Evolutionary conservation across 2,113 vertebrate genomes (phyloP).

Genomic region (Thalassoma bifasciatum): DNA sequence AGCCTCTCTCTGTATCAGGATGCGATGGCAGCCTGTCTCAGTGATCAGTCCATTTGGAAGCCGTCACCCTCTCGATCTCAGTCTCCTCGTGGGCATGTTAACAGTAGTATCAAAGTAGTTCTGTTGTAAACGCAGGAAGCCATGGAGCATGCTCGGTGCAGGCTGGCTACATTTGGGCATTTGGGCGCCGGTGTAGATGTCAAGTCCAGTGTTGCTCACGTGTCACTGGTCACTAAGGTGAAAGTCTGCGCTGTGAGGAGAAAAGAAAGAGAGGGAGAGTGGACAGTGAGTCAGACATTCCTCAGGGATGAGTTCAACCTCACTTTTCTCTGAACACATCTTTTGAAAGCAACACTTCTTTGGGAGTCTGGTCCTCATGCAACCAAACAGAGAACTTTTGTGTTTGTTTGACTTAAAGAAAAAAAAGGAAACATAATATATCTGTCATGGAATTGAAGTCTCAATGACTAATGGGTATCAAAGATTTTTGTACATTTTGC

Average conservation of each 20-base stretch:
- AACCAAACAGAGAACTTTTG: too few relatives aligned
- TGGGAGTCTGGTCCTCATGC: too few relatives aligned
- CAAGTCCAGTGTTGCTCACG: slow-evolving; percentile 55
- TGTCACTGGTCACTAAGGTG: slow-evolving; percentile 76
- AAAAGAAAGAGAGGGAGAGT: not conserved
- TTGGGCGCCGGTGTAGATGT: slow-evolving; percentile 27
- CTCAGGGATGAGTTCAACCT: not conserved
- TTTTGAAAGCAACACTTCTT: too few relatives aligned
- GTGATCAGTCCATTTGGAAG: slow-evolving; percentile 21
- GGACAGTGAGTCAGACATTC: not conserved
- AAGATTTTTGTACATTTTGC: too few relatives aligned
- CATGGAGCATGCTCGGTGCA: slow-evolving; percentile 60
- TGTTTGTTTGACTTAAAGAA: too few relatives aligned
- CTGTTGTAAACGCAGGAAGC: slow-evolving; percentile 60
- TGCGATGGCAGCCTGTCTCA: slow-evolving; percentile 12
- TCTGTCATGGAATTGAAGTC: too few relatives aligned
- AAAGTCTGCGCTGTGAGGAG: slow-evolving; percentile 69
- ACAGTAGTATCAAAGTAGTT: slow-evolving; percentile 54
- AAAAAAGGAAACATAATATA: too few relatives aligned
- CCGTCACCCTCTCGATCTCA: slow-evolving; percentile 14
- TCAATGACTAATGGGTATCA: too few relatives aligned
- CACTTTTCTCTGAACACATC: too few relatives aligned
- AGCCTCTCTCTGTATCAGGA: slow-evolving; percentile 17
- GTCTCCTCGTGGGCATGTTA: slow-evolving; percentile 19
- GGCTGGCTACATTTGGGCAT: slow-evolving; percentile 66